Evolutionary conservation across 2,888 invertebrate genomes (phyloP), one percentile per base, ranked within the genome.

Genomic region (Flexamia atlantica): DNA sequence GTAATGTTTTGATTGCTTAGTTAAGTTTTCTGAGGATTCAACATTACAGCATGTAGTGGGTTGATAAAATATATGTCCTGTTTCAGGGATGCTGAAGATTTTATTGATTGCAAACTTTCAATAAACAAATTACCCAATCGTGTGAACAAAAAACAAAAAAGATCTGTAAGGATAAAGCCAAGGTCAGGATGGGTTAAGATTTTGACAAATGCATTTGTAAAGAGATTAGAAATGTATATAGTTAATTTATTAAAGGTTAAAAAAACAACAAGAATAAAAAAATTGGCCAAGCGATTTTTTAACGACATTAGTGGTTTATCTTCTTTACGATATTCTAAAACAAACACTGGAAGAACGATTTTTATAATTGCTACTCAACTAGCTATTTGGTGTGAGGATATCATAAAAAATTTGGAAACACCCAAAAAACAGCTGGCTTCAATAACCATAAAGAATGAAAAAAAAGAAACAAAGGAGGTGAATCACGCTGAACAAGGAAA

Each of bases 171-270:
- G 12, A 53, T 53, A 20, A 57, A 85, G 17, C 64, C 84, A 0
- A 82, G 85, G 57, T 79, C 83, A 36, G 70, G 82, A 20, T 87
- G 87, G 87, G 50, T 87, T 9, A 85, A 84, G 80, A 82, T 86
- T 40, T 86, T 86, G 53, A 83, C 85, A 12, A 74, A 84, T 32
- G 68, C 85, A 46, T 57, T 86, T 20, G 53, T 85, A 12, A 83
- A 50, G 36, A 87, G 86, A 81, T 83, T 86, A 3, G 83, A 84
- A 40, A 84, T 84, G 42, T 86, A 87, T 68, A 82, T 86, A 20
- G 82, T 85, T n/a, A 84, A 74, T 17, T 82, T 86, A 53, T 53
- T 86, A 53, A 83, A 85, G 25, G 80, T 74, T 7, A 83, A 64
- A 14, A 80, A 86, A 36, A 84, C 84, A 5, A 72, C 84, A 20